A percentile compares a stretch with the other conserved stretches of the same genome.
Evolutionary conservation across 2,888 invertebrate genomes (phyloP).

Genomic region (Hemicrepidius hirtus): DNA sequence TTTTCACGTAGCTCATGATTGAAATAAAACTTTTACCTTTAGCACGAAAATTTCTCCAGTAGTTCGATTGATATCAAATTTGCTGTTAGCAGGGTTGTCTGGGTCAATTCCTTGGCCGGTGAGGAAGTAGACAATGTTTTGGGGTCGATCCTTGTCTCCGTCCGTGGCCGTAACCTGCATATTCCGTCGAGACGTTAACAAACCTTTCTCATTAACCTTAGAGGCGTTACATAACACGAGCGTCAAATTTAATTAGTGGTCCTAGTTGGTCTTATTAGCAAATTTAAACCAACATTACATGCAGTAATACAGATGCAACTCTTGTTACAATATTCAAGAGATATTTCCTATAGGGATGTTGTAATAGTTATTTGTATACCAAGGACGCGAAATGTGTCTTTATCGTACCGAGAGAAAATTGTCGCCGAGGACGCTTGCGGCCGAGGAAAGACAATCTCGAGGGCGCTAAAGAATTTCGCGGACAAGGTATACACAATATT

Average conservation of each 20-base stretch:
- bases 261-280: conserved; percentile 7
- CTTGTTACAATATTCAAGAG: too few relatives aligned
- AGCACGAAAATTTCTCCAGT: conserved; percentile 96
- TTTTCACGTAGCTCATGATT: conserved; percentile 13
- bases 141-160: conserved; percentile 95
- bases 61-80: conserved; percentile 96
- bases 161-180: conserved; percentile 95
- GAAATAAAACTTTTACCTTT: conserved; percentile 80
- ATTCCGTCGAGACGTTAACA: conserved; percentile 38
- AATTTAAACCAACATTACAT: background rate
- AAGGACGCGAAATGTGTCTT: too few relatives aligned
- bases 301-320: too few relatives aligned
- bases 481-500: too few relatives aligned
- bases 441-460: too few relatives aligned
- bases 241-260: conserved; percentile 30
- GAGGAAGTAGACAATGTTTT: conserved; percentile 96
- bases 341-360: too few relatives aligned
- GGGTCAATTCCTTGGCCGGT: conserved; percentile 97
- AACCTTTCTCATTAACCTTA: conserved; percentile 43
- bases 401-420: too few relatives aligned
- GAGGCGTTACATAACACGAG: conserved; percentile 45
- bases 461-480: too few relatives aligned
- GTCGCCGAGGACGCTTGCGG: too few relatives aligned
- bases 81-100: conserved; percentile 95
- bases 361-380: too few relatives aligned